Percentiles rank a stretch among this genome's conserved stretches.
These are phyloP conservation scores for Hydrolagus colliei DNA, from an alignment of 2,797 vertebrate genomes.

Conservation along the genomic window DNA sequence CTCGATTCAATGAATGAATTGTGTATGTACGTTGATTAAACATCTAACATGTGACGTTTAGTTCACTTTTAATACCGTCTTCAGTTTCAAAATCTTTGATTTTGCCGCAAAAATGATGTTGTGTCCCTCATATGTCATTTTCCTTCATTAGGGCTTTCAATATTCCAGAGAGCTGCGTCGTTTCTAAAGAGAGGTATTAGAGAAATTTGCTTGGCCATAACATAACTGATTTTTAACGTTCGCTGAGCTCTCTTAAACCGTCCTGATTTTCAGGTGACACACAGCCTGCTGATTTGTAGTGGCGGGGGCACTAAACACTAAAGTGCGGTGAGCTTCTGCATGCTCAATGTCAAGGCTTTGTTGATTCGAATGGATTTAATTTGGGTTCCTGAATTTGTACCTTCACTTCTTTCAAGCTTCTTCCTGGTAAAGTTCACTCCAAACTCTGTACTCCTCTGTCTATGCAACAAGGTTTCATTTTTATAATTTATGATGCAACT, in stretches of 20 bases:
- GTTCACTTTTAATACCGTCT: slow-evolving; percentile 40
- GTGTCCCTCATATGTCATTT: slow-evolving; percentile 50
- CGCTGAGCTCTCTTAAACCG: slow-evolving; percentile 25
- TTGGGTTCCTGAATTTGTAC: slow-evolving; percentile 21
- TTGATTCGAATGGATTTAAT: slow-evolving; percentile 28
- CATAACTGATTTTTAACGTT: slow-evolving; percentile 48
- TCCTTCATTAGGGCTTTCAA: slow-evolving; percentile 73
- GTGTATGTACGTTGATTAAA: not conserved
- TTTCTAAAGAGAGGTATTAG: slow-evolving; percentile 88
- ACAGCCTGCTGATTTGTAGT: slow-evolving; percentile 33
- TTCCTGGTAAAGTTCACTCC: slow-evolving; percentile 5
- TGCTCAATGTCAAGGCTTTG: slow-evolving; percentile 35
- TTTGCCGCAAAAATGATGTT: slow-evolving; percentile 43
- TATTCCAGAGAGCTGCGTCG: slow-evolving; percentile 73
- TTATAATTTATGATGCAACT: not conserved
- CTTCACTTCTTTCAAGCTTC: slow-evolving; percentile 14
- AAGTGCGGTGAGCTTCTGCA: slow-evolving; percentile 38
- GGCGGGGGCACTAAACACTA: slow-evolving; percentile 34
- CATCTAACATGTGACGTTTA: slow-evolving; percentile 23
- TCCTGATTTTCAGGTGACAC: slow-evolving; percentile 27
- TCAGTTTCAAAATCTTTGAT: slow-evolving; percentile 33
- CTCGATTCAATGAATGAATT: not conserved
- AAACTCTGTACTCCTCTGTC: not conserved
- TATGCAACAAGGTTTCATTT: not conserved
- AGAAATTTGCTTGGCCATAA: slow-evolving; percentile 55